Evolutionary conservation across 2,888 invertebrate species (phyloP), one percentile per base, ranked within the genome.

Genomic region (Orthosia gothica): DNA sequence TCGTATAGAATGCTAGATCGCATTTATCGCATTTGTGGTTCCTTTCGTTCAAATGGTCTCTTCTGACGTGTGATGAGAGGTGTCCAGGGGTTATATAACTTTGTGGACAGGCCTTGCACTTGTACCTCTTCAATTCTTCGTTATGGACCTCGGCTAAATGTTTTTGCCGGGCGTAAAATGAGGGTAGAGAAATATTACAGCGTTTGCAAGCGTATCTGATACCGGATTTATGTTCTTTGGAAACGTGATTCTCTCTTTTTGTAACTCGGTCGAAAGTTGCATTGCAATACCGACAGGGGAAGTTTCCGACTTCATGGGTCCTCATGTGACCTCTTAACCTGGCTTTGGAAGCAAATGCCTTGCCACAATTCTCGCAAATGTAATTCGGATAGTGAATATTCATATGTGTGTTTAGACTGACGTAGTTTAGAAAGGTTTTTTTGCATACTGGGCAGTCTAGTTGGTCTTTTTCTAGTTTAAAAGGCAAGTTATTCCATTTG

Each of bases 1-100:
- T 96, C 0, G 97, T 96, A 70, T 97, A 97, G 77, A 97, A 97
- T 0, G 97, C 97, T 3, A 96, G 86, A 47, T 97, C 95, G 59
- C 97, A 97, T 50, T 97, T 94, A 40, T 94, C 94, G 66, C 97
- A 97, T 18, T 95, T 94, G 20, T 95, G 97, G 81, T 94, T 97
- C 50, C 94, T 89, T 85, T 94, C 97, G 83, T 93, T 96, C 79
- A 95, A 91, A 91, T 94, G 97, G 52, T 96, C 96, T 2, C 96
- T 84, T 0, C 96, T 69, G 0, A 96, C 95, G 47, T 96, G 96
- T 45, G 95, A 96, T 0, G 96, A 96, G 0, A 96, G 23, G 47
- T 96, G 96, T 0, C 96, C 96, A 0, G 96, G 96, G 0, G 96
- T 96, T 0, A 96, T 96, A 32, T 96, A 96, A n/a, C 95, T 95